These are phyloP conservation scores for Galaxea fascicularis DNA, from an alignment of 92 coral and sea anemone species.

Conservation along the genomic window DNA sequence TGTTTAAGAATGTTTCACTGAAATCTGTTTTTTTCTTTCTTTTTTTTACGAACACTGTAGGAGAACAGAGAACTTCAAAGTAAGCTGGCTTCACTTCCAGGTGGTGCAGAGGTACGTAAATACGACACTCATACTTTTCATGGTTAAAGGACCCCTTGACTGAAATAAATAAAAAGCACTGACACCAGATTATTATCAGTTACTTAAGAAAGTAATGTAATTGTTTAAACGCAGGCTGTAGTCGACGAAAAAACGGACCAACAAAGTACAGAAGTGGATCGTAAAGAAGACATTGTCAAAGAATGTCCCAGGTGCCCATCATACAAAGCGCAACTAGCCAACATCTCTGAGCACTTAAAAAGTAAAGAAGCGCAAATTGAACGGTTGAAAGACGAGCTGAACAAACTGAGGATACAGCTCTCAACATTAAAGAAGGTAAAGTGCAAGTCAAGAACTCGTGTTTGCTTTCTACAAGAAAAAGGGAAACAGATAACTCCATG, in stretches of 20 bases:
- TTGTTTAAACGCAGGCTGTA: background rate
- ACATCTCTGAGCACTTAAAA: conserved; percentile 44
- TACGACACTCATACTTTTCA: background rate
- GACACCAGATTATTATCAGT: no score
- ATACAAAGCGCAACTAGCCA: conserved; percentile 56
- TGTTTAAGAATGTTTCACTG: background rate
- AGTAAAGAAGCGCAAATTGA: conserved; percentile 33
- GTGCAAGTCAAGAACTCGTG: no score
- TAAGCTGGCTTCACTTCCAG: conserved; percentile 24
- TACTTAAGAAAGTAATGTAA: background rate
- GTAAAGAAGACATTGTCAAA: background rate
- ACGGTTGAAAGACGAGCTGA: conserved; percentile 59
- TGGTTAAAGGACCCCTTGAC: background rate
- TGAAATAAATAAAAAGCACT: no score
- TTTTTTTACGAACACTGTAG: conserved; percentile 20
- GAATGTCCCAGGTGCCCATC: conserved; percentile 70
- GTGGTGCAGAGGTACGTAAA: background rate
- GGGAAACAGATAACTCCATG: no score
- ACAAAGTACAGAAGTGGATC: background rate
- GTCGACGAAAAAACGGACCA: background rate
- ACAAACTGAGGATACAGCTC: conserved; percentile 54
- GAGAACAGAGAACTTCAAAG: conserved; percentile 77
- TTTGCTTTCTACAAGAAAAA: background rate
- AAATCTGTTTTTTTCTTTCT: background rate
- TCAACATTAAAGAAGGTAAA: conserved; percentile 55